Base-by-base conservation (phyloP, 1,140 invertebrate species). In the Nylanderia fulva region DNA sequence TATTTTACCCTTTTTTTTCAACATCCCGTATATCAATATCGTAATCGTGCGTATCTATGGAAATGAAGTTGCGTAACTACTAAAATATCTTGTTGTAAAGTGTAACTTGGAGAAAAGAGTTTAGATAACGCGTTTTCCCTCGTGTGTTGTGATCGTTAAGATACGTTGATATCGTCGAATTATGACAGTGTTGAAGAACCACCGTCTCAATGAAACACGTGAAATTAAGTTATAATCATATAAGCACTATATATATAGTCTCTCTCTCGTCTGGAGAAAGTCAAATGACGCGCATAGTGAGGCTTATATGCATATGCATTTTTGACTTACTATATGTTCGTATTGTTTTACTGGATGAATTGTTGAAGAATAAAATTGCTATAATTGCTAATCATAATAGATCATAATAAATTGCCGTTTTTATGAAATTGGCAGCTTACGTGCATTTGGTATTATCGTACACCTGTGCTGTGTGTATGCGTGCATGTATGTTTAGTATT, bases 341-440 rank as follows among this genome's bases (percentile, higher is more conserved):
- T 68, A 80, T 75, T 80, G 63, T 86, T 86, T 60, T 63, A 66
- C 58, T 77, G 66, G 58, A 69, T 68, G 39, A 85, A 82, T 61
- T 85, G 85, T 76, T 84, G 54, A 80, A 69, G 33, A 61, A 89
- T 85, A 74, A 71, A 66, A 74, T 87, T 71, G 87, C 86, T 88
- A 48, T 48, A 58, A 76, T 87, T 60, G 36, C 77, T 85, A 85
- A 48, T 27, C n/a, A n/a, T n/a, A n/a, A n/a, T n/a, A n/a, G 33
- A 85, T 64, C 71, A 88, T 68, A 60, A 74, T 42, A 33, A 80
- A 80, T 86, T 27, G 84, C 61, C 56, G 61, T 85, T 84, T 88
- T 54, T 60, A 90, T 69, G 75, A 63, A 84, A 90, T 85, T 90
- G 86, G 84, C 75, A 90, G 88, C 84, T 90, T 71, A 61, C 52